Base-by-base conservation (phyloP, 2,888 invertebrate species). In the Acleris emargana region DNA sequence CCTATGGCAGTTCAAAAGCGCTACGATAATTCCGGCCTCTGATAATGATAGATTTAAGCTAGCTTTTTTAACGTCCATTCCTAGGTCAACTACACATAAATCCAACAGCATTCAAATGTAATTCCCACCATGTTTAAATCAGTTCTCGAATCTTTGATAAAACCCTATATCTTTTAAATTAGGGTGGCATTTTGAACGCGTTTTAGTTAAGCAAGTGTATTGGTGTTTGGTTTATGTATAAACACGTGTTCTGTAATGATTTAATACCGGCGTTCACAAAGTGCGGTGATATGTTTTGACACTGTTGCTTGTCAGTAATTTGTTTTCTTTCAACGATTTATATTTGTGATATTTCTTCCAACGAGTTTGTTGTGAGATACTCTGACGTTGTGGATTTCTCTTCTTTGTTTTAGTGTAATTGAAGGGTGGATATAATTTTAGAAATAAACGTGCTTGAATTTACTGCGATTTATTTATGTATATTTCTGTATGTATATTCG, bases 261-360 rank as follows among this genome's bases (percentile, higher is more conserved):
- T 54, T 54, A 54, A 54, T 54, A 43, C 54, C 42, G n/a, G 42
- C 54, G 42, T 54, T 42, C 9, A 45, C 45, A 17, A 17, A 45
- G 45, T 17, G 45, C 45, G 45, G 45, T 25, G 53, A 54, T 16
- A 20, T 22, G 20, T 42, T 54, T 42, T 54, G 54, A 54, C 42
- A 54, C 32, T 43, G 42, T 43, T 20, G 20, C 32, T 20, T 20
- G 42, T 38, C 16, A 16, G 54, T 54, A 42, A 54, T 54, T 42
- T 54, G 54, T 54, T 50, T 43, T 54, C 42, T 54, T 54, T 2
- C 22, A 42, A 54, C 49, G 18, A 18, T 7, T 42, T 20, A 54
- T 38, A 42, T 7, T 7, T 22, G 11, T 16, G 18, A 53, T 16
- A 38, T 18, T 32, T 18, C 16, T 38, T 28, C 32, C 6, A 38